A percentile compares a stretch with the other conserved stretches of the same genome.
Evolutionary conservation across 92 coral and sea anemone species (phyloP).

Genomic region (Metridium senile): DNA sequence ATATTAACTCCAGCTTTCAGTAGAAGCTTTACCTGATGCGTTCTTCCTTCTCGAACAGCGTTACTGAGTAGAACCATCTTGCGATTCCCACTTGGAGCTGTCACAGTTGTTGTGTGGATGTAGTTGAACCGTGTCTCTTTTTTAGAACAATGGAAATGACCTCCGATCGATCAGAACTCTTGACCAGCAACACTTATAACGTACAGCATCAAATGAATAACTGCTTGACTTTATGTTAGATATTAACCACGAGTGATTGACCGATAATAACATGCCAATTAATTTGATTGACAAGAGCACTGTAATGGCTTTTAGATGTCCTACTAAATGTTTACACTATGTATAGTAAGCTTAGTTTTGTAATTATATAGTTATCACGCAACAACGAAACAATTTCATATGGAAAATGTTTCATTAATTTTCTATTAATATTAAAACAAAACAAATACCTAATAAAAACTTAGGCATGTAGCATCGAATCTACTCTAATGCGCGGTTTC

Average conservation of each 20-base stretch:
- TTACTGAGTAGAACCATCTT: slow-evolving; percentile 59
- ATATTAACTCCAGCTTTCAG: slow-evolving; percentile 75
- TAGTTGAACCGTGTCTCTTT: background rate
- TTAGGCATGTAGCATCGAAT: background rate
- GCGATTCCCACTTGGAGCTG: background rate
- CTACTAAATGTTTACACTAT: slow-evolving; percentile 1
- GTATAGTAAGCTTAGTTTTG: background rate
- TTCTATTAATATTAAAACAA: too few relatives aligned
- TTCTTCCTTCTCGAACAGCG: slow-evolving; percentile 65
- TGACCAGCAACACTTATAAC: background rate
- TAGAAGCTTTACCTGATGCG: slow-evolving; percentile 66
- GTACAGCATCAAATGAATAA: background rate
- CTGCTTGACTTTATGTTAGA: slow-evolving; percentile 4
- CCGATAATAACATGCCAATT: background rate
- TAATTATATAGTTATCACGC: background rate
- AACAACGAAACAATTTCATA: background rate
- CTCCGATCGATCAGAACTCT: background rate
- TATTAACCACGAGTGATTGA: slow-evolving; percentile 15
- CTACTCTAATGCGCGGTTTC: too few relatives aligned
- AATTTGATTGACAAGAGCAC: slow-evolving; percentile 20
- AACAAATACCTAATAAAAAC: background rate
- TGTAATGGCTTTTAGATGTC: slow-evolving; percentile 11
- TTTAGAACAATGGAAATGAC: background rate
- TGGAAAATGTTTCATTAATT: background rate
- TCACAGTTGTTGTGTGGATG: background rate